Base-by-base conservation (phyloP, 2,797 vertebrate species). In the Acipenser transmontanus region DNA sequence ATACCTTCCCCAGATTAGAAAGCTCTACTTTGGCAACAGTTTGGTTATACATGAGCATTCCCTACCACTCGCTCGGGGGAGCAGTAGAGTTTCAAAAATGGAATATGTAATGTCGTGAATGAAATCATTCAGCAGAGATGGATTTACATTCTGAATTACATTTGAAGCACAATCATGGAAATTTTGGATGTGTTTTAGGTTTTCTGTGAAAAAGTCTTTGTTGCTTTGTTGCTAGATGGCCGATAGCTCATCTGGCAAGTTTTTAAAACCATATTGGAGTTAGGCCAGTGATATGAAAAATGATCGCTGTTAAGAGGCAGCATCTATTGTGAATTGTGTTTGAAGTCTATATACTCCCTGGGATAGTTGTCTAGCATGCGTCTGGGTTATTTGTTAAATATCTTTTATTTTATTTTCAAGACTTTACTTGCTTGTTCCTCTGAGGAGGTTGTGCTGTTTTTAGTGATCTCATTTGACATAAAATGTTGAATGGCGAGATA, bases 261-360 rank as follows among this genome's bases (percentile, higher is more conserved):
- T 77, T 81, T 73, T 65, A 74, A 72, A 67, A 68, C 61, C 63
- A 80, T 81, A 68, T 80, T 78, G 70, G 77, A 79, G 80, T 77
- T 71, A 52, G 56, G 67, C 7, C 65, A 71, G 61, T 62, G 71
- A 61, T 67, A 68, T 8, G 54, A 74, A 66, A 68, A 75, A 73
- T 10, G 11, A 47, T 68, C 77, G 63, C 67, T 17, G 61, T 54
- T 70, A 75, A 72, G 70, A 69, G 60, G 7, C 20, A 59, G 34
- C 71, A 62, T 66, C 62, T 75, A 9, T 68, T 77, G 66, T 71
- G 61, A 62, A 62, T 69, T 70, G 20, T 54, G 17, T 72, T 72
- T 68, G 67, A 50, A 64, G 62, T 70, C 8, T 65, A 47, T 70
- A 47, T 59, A 73, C 71, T 75, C 67, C 49, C 74, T 70, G 65